phyloP scores from a whole-genome alignment of 2,888 invertebrate species.

The Exocentrus adspersus region DNA sequence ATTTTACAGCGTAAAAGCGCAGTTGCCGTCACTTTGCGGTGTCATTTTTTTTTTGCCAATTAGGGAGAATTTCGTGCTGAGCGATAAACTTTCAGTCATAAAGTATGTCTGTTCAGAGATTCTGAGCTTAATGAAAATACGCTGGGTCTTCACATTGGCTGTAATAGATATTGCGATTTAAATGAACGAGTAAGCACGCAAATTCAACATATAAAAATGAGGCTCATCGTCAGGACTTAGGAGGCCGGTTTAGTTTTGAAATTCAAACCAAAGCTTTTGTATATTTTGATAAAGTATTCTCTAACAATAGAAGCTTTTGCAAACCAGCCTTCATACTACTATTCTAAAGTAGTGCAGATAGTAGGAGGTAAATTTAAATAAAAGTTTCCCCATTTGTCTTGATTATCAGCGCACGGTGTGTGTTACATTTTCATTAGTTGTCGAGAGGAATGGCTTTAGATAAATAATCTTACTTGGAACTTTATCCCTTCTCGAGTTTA shows the following conservation, averaged over 20 bases:
- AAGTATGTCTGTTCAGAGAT: conserved; percentile 15
- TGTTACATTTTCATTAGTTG: conserved; percentile 23
- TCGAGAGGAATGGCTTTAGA: conserved; percentile 15
- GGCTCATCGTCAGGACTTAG: too few species aligned
- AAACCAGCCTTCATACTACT: too few species aligned
- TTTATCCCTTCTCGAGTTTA: conserved; percentile 23
- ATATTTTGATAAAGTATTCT: too few species aligned
- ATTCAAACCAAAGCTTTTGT: too few species aligned
- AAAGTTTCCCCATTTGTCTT: conserved; percentile 24
- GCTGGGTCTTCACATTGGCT: neutral
- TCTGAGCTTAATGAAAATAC: conserved; percentile 1
- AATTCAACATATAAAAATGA: too few species aligned
- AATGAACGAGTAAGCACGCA: too few species aligned
- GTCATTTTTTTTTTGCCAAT: conserved; percentile 25
- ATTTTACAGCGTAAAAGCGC: conserved; percentile 24
- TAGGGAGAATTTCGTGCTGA: conserved; percentile 27
- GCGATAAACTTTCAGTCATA: conserved; percentile 10
- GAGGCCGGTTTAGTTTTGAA: too few species aligned
- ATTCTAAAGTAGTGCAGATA: conserved; percentile 2
- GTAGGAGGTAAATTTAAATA: conserved; percentile 8
- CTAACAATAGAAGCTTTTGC: too few species aligned
- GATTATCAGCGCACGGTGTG: conserved; percentile 8
- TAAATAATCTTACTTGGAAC: conserved; percentile 19
- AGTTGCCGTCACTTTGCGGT: conserved; percentile 21
- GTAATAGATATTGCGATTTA: conserved; percentile 4